A percentile compares a stretch with the other conserved stretches of the same genome.
Conservation (phyloP, 2,113 vertebrate genomes). For the Phycodurus eques region DNA sequence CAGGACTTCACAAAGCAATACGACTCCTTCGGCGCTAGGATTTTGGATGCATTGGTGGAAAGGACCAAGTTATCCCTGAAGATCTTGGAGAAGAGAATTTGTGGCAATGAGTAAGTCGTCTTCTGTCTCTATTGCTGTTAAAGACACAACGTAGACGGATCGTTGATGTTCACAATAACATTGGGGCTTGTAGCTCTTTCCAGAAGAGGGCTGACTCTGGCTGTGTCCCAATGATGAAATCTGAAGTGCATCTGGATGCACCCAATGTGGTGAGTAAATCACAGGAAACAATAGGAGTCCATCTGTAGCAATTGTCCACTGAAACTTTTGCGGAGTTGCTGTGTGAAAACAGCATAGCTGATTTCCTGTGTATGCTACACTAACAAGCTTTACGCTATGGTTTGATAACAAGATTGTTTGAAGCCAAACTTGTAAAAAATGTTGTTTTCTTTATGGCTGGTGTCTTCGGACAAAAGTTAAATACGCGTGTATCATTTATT, state of each 20-base stretch:
- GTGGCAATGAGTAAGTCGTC: slow-evolving; percentile 64
- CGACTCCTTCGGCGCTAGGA: slow-evolving; percentile 74
- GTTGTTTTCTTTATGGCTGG: no score
- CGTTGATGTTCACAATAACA: not conserved
- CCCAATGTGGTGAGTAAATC: slow-evolving; percentile 72
- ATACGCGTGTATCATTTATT: no score
- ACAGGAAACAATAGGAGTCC: not conserved
- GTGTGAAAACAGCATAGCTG: no score
- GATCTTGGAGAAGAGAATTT: slow-evolving; percentile 77
- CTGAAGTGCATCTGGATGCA: slow-evolving; percentile 75
- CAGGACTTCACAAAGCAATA: slow-evolving; percentile 78
- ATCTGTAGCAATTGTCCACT: not conserved
- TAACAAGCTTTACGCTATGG: no score
- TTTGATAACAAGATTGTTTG: no score
- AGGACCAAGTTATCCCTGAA: slow-evolving; percentile 76
- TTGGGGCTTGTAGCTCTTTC: slow-evolving; percentile 16
- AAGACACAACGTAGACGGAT: no score
- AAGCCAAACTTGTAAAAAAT: no score
- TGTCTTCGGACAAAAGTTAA: no score
- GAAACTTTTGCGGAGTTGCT: not conserved
- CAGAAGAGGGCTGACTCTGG: slow-evolving; percentile 42
- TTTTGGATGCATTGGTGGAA: slow-evolving; percentile 78
- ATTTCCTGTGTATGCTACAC: no score
- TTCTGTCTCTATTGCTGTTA: not conserved
- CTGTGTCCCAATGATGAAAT: slow-evolving; percentile 69